A percentile compares a stretch with the other conserved stretches of the same genome.
These are phyloP conservation scores for Scolopax mira DNA, from an alignment of 2,113 vertebrate species.

Conservation along the genomic window DNA sequence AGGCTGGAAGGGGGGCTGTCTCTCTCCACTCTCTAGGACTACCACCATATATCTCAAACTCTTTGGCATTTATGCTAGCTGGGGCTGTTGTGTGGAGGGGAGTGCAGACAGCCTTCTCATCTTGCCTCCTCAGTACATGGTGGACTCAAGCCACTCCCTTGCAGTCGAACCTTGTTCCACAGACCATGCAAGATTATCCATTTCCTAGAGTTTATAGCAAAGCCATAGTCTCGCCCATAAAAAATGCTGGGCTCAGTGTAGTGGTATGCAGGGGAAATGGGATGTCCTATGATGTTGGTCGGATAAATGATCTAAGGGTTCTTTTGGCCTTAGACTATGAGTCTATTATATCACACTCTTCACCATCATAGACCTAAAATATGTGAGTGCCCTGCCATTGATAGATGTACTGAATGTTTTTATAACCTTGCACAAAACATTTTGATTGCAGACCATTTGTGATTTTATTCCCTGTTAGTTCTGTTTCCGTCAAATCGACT, in stretches of 20 bases:
- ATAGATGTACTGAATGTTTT: conserved; percentile 37
- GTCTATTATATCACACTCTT: background rate
- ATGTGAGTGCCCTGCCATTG: background rate
- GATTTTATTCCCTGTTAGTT: conserved; percentile 53
- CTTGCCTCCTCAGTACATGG: background rate
- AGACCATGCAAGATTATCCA: background rate
- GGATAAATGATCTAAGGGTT: background rate
- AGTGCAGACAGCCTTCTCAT: background rate
- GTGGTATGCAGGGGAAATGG: background rate
- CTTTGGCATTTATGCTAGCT: background rate
- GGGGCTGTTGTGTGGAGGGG: accelerated
- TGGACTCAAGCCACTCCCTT: background rate
- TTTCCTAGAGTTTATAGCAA: background rate
- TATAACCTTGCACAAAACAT: conserved; percentile 49
- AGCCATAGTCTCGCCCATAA: background rate
- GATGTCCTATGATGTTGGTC: background rate
- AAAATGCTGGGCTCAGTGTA: background rate
- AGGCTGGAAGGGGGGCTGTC: background rate
- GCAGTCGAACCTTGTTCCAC: background rate
- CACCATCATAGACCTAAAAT: background rate
- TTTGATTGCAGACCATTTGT: conserved; percentile 25
- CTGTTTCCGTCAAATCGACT: conserved; percentile 38
- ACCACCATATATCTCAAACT: background rate
- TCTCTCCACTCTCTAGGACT: background rate
- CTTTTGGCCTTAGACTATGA: background rate